phyloP scores from a whole-genome alignment of 2,113 vertebrate genomes.

The Passer domesticus region DNA sequence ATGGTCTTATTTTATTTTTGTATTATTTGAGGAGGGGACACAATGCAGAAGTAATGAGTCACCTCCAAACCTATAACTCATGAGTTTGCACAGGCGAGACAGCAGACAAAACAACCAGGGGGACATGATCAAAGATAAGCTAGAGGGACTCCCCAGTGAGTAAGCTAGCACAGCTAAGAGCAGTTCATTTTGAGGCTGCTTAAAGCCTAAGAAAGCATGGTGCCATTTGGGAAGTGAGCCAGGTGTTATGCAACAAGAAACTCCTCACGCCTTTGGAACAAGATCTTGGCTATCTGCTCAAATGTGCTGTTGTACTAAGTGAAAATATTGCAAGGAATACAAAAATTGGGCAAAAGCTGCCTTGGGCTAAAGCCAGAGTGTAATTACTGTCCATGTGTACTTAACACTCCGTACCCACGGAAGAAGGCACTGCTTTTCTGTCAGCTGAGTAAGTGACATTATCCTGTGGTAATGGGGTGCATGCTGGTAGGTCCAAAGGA shows the following conservation, averaged over 20 bases:
- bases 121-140: not conserved
- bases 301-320: not conserved
- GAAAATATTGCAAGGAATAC: not conserved
- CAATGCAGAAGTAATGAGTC: conserved; percentile 10
- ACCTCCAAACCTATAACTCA: not conserved
- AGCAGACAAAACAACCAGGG: not conserved
- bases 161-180: not conserved
- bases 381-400: not conserved
- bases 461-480: not conserved
- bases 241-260: conserved; percentile 42
- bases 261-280: not conserved
- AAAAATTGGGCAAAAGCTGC: not conserved
- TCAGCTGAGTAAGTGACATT: not conserved
- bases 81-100: not conserved
- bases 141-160: not conserved
- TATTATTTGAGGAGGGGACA: not conserved
- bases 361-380: not conserved
- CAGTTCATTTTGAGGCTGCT: conserved; percentile 7
- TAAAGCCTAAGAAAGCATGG: conserved; percentile 37
- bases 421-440: not conserved
- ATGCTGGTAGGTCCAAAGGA: not conserved
- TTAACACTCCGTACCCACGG: not conserved
- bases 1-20: conserved; percentile 4
- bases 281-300: not conserved
- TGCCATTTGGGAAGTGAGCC: conserved; percentile 25